Evolutionary conservation across 2,113 vertebrate genomes (phyloP), one percentile per base, ranked within the genome.

Genomic region (Heterotilapia buettikoferi): DNA sequence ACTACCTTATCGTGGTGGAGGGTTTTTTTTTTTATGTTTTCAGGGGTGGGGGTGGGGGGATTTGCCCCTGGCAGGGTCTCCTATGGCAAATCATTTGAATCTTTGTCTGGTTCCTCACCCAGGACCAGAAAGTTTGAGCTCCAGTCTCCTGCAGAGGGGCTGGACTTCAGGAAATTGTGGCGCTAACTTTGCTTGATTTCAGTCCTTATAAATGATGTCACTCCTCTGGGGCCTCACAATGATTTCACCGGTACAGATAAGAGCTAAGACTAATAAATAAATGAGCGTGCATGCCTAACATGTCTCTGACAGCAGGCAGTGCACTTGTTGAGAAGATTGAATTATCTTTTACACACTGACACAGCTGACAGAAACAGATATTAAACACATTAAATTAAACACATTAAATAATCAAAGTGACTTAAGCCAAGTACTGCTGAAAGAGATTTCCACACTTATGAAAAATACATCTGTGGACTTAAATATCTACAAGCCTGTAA

Each of bases 11-110:
- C 16, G 24, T 59, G 56, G 56, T 16, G 56, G 24, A 29, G 7
- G 0, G 11, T 1, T 9, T 0, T 5, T 47, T 47, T 8, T 4
- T 18, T 0, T 1, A 2, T 1, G 6, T 12, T 53, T 6, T 0
- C 24, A 29, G 13, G 56, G 26, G 5, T 31, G 8, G 26, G 8
- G 31, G 31, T 33, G 31, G 31, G 31, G 14, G 3, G 14, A 33
- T 10, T 61, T 61, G 3, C 0, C 0, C 5, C 9, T 0, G 59
- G 5, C 16, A 61, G 16, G 0, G 59, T 63, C 14, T 31, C 14
- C 16, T 5, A 18, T 31, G 8, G 8, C 57, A 31, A 2, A 61
- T 61, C 57, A 18, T 18, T 18, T 61, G 57, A 61, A 61, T 61
- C 26, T 61, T 10, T 31, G 5, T 4, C 57, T 31, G 26, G 14